Conservation (phyloP, 1,140 invertebrate species). For the Brachionus rubens region DNA sequence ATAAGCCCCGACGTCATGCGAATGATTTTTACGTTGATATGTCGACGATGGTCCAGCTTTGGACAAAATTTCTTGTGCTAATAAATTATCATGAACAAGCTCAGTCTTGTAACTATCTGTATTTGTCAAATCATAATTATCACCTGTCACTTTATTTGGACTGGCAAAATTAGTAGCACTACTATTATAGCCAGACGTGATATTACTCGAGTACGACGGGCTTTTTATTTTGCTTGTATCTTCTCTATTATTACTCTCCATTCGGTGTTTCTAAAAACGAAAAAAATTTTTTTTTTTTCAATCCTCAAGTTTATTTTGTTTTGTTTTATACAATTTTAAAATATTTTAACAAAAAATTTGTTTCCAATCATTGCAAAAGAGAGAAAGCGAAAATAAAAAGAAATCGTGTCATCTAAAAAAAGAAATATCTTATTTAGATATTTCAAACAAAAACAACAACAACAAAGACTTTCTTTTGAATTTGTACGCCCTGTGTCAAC, state of each 20-base stretch:
- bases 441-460: no score
- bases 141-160: background rate
- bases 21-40: slow-evolving; percentile 39
- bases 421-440: no score
- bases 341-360: background rate
- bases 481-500: no score
- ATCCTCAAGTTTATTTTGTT: background rate
- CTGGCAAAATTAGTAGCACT: background rate
- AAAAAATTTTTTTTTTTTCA: background rate
- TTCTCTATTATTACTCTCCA: background rate
- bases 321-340: background rate
- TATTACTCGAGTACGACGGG: background rate
- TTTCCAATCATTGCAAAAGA: slow-evolving; percentile 26
- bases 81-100: background rate
- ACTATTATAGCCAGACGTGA: slow-evolving; percentile 20
- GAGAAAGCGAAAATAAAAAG: background rate
- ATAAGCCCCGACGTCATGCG: background rate
- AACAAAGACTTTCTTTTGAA: no score
- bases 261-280: background rate
- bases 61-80: slow-evolving; percentile 18
- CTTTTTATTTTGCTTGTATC: background rate
- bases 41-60: slow-evolving; percentile 21
- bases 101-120: slow-evolving; percentile 3
- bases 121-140: background rate
- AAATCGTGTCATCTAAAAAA: slow-evolving; percentile 23